Evolutionary conservation across 2,888 invertebrate species (phyloP).

Genomic region (Pomacea canaliculata): DNA sequence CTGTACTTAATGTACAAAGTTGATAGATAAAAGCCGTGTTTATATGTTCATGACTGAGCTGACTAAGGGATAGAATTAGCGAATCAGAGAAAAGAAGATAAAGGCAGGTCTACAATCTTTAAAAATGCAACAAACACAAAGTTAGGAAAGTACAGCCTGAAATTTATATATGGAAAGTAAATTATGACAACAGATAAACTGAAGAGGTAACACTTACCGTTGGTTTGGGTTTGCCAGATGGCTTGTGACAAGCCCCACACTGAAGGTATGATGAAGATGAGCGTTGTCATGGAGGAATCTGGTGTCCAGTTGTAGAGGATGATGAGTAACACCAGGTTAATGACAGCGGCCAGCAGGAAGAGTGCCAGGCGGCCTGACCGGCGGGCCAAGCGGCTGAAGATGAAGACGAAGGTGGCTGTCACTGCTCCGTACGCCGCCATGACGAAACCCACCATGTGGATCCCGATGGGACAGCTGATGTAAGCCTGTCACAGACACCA

Average conservation of each 20-base stretch:
- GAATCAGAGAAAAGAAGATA: too few species aligned
- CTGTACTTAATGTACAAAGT: too few species aligned
- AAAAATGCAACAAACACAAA: background rate
- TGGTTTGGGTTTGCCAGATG: slow-evolving; percentile 56
- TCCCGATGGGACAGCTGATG: slow-evolving; percentile 55
- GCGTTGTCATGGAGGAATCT: slow-evolving; percentile 22
- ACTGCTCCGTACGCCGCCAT: slow-evolving; percentile 55
- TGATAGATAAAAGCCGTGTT: too few species aligned
- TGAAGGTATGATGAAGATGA: slow-evolving; percentile 47
- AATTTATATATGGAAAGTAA: too few species aligned
- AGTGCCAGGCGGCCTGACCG: slow-evolving; percentile 48
- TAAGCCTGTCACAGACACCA: slow-evolving; percentile 44
- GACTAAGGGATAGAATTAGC: too few species aligned
- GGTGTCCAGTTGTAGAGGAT: slow-evolving; percentile 48
- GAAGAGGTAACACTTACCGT: slow-evolving; percentile 35
- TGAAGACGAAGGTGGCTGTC: slow-evolving; percentile 46
- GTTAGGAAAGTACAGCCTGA: background rate
- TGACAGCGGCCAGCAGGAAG: slow-evolving; percentile 41
- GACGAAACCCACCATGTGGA: slow-evolving; percentile 56
- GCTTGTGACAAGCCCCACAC: slow-evolving; percentile 55
- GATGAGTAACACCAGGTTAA: slow-evolving; percentile 45
- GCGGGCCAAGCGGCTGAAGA: slow-evolving; percentile 45
- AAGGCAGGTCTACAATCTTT: too few species aligned
- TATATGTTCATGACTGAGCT: too few species aligned
- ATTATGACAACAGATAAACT: too few species aligned